Percentiles rank a stretch among this genome's conserved stretches.
phyloP scores from a whole-genome alignment of 2,113 vertebrate species.

The Chaetodon auriga region DNA sequence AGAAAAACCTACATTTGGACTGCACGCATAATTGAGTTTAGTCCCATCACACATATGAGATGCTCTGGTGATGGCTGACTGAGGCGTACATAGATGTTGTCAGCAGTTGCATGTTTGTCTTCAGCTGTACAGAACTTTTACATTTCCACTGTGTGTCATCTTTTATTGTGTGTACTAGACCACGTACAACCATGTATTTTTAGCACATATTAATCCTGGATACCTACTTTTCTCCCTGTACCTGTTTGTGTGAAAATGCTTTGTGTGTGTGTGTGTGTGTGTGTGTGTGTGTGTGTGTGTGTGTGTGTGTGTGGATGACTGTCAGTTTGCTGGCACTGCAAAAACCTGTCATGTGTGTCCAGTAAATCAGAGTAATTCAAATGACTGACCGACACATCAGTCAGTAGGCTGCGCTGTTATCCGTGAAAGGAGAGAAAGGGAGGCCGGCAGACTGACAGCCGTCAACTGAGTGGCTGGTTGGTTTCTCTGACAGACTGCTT shows the following conservation, averaged over 20 bases:
- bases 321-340: background rate
- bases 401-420: background rate
- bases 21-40: constrained; percentile 11
- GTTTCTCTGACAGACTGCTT: too few species aligned
- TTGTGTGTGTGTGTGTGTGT: background rate
- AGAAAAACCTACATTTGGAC: constrained; percentile 23
- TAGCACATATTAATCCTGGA: too few species aligned
- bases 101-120: too few species aligned
- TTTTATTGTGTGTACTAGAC: too few species aligned
- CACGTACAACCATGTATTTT: too few species aligned
- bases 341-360: constrained; percentile 12
- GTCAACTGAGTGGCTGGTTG: background rate
- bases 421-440: background rate
- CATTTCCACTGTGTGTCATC: too few species aligned
- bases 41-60: constrained; percentile 15
- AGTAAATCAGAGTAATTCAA: constrained; percentile 16
- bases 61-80: constrained; percentile 6
- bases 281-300: background rate
- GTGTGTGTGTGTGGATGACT: background rate
- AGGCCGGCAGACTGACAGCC: background rate
- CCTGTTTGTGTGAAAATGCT: background rate
- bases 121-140: too few species aligned
- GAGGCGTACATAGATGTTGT: background rate
- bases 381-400: background rate
- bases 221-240: too few species aligned